Conservation (phyloP, 2,797 vertebrate genomes). For the Ptychadena robeensis region DNA sequence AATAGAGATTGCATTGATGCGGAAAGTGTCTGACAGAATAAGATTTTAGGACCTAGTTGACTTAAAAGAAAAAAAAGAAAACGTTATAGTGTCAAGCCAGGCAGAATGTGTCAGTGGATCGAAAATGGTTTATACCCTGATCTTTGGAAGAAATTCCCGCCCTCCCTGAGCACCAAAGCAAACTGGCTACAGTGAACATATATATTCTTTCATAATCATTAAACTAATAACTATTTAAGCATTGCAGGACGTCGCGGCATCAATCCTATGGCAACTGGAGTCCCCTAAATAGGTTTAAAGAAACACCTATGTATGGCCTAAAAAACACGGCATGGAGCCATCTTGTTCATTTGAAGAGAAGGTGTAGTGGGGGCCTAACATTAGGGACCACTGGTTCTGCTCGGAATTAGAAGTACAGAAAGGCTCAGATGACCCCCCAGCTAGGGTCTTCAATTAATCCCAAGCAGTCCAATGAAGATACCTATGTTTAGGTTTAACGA, state of each 20-base stretch:
- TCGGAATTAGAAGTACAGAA: neutral
- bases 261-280: neutral
- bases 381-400: neutral
- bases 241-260: neutral
- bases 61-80: too few relatives aligned
- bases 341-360: neutral
- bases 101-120: neutral
- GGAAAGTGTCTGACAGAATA: slow-evolving; percentile 59
- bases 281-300: neutral
- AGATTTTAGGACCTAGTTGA: slow-evolving; percentile 7
- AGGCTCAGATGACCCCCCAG: neutral
- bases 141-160: neutral
- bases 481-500: neutral
- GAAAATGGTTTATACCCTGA: neutral
- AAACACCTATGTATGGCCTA: neutral
- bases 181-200: neutral
- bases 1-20: slow-evolving; percentile 67
- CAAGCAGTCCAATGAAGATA: neutral
- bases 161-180: neutral
- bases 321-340: neutral
- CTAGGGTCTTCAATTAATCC: neutral
- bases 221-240: neutral
- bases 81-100: neutral
- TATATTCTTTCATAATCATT: neutral
- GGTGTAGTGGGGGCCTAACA: too few relatives aligned